phyloP scores from a whole-genome alignment of 2,113 vertebrate species.

The Agapornis roseicollis region DNA sequence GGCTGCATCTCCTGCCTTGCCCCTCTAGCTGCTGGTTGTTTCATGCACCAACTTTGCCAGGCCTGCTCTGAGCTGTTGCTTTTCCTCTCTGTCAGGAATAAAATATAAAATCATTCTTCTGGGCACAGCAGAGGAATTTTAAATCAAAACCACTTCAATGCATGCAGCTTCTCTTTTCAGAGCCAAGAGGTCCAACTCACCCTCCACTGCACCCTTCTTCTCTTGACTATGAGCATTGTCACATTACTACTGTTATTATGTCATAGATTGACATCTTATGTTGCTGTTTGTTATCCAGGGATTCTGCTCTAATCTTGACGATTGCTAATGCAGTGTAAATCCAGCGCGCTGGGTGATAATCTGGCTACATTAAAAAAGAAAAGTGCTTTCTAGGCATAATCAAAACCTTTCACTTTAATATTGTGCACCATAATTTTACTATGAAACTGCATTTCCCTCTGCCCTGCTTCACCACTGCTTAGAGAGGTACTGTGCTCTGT shows the following conservation, averaged over 20 bases:
- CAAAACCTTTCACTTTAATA: slow-evolving; percentile 59
- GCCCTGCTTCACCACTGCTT: not conserved
- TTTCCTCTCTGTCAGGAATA: not conserved
- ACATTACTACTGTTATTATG: slow-evolving; percentile 43
- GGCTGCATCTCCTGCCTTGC: not conserved
- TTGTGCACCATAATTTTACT: not conserved
- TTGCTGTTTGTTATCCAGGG: slow-evolving; percentile 53
- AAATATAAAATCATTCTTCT: not conserved
- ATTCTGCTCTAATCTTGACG: slow-evolving; percentile 64
- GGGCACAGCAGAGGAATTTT: not conserved
- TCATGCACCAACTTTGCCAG: not conserved
- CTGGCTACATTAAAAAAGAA: slow-evolving; percentile 49
- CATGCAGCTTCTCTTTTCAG: not conserved
- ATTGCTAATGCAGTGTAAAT: slow-evolving; percentile 60
- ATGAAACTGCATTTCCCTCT: not conserved
- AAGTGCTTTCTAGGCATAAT: slow-evolving; percentile 27
- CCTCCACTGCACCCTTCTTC: not conserved
- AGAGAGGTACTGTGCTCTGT: not conserved
- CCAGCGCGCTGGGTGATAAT: slow-evolving; percentile 43
- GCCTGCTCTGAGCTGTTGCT: not conserved
- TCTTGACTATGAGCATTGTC: not conserved
- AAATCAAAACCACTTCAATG: not conserved
- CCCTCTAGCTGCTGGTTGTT: not conserved
- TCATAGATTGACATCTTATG: slow-evolving; percentile 57
- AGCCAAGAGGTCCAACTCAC: not conserved